phyloP scores from a whole-genome alignment of 2,797 vertebrate species.

The Tympanoctomys barrerae region DNA sequence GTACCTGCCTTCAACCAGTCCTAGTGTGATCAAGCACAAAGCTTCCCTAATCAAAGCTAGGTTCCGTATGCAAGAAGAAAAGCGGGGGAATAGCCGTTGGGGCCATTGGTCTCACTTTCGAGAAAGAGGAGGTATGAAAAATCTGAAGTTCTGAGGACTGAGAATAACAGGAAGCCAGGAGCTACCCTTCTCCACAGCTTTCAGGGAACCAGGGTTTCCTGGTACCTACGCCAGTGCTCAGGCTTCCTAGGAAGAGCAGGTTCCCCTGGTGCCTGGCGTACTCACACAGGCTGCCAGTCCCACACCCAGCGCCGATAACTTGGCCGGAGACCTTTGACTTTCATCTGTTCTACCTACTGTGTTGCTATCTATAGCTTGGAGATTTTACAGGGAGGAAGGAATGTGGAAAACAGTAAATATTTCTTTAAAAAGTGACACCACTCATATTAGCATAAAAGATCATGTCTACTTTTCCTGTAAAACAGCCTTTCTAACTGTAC shows the following conservation, averaged over 20 bases:
- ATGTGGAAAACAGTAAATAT: neutral
- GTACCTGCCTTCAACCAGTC: neutral
- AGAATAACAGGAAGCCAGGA: neutral
- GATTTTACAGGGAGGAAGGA: neutral
- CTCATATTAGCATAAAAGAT: slow-evolving; percentile 11
- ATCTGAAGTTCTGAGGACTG: neutral
- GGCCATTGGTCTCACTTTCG: neutral
- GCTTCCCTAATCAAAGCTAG: neutral
- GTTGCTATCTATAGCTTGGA: neutral
- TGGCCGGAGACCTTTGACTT: neutral
- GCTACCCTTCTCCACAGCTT: neutral
- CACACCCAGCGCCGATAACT: accelerated
- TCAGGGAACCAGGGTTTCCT: neutral
- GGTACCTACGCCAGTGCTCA: neutral
- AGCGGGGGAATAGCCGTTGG: neutral
- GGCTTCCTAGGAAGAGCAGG: neutral
- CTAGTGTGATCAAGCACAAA: neutral
- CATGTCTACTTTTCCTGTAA: neutral
- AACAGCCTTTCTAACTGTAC: slow-evolving; percentile 16
- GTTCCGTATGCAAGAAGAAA: neutral
- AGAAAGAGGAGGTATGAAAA: neutral
- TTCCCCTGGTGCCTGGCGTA: neutral
- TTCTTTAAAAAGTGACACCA: neutral
- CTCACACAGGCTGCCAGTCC: accelerated
- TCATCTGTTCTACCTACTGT: neutral